Conservation (phyloP, 1,140 invertebrate species). For the Drosophila jambulina region DNA sequence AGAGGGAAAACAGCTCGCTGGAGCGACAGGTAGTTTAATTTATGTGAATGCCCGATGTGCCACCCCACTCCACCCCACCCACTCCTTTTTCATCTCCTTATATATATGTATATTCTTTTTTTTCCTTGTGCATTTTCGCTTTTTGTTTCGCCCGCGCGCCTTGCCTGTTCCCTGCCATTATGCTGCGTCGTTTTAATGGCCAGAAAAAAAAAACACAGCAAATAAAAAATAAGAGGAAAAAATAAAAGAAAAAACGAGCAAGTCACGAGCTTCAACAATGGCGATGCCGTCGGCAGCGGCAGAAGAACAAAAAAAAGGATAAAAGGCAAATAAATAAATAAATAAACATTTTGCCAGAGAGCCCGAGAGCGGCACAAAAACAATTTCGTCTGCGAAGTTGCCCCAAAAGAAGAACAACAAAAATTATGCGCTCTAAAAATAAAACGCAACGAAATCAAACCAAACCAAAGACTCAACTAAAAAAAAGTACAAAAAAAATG, state of each 20-base stretch:
- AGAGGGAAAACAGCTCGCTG: constrained; percentile 28
- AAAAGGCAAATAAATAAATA: constrained; percentile 80
- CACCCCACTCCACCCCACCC: constrained; percentile 7
- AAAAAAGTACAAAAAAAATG: constrained; percentile 26
- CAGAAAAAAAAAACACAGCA: constrained; percentile 32
- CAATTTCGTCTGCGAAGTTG: constrained; percentile 72
- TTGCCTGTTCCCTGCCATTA: constrained; percentile 73
- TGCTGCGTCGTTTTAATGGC: constrained; percentile 83
- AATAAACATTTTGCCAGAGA: constrained; percentile 75
- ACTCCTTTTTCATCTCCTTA: constrained; percentile 8
- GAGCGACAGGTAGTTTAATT: constrained; percentile 83
- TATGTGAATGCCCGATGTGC: constrained; percentile 60
- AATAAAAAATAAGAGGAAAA: constrained; percentile 24
- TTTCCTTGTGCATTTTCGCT: constrained; percentile 43
- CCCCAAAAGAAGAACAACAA: constrained; percentile 52
- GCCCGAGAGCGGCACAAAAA: constrained; percentile 40
- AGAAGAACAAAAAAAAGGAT: constrained; percentile 52
- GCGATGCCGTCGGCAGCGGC: constrained; percentile 50
- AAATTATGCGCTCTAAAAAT: constrained; percentile 55
- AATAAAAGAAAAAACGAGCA: constrained; percentile 43
- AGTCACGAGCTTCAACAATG: constrained; percentile 78
- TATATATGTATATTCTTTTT: constrained; percentile 1
- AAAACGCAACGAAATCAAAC: constrained; percentile 48
- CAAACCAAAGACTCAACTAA: constrained; percentile 39
- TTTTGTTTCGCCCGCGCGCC: constrained; percentile 48